Conservation (phyloP, 2,113 vertebrate species). For the Cathartes aura region DNA sequence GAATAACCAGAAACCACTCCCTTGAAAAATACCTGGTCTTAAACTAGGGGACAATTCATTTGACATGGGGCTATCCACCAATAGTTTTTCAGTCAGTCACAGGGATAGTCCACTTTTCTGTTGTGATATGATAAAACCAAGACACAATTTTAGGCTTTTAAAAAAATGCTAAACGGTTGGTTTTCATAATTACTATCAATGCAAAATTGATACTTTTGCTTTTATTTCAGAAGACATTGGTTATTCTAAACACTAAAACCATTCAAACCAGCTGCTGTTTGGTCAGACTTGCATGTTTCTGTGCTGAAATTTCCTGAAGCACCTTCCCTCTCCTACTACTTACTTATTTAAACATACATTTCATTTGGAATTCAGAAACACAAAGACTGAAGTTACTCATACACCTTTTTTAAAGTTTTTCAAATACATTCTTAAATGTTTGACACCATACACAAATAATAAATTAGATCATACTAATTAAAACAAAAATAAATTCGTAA, state of each 20-base stretch:
- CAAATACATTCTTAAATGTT: neutral
- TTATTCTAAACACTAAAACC: neutral
- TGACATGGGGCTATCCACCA: neutral
- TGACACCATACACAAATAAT: neutral
- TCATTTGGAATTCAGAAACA: neutral
- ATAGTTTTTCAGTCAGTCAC: neutral
- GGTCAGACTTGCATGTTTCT: neutral
- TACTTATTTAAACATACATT: neutral
- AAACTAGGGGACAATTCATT: neutral
- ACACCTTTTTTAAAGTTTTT: neutral
- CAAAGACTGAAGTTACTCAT: neutral
- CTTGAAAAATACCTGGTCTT: neutral
- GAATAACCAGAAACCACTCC: neutral
- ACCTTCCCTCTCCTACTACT: neutral
- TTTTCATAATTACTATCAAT: neutral
- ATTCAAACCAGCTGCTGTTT: neutral
- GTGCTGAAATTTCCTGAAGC: neutral
- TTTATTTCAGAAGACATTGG: neutral
- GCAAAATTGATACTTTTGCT: neutral
- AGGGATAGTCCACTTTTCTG: neutral
- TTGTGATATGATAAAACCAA: neutral
- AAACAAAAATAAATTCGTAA: neutral
- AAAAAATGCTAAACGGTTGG: neutral
- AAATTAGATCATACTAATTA: neutral
- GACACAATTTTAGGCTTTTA: neutral